Conservation (phyloP, 2,888 invertebrate genomes). For the Megamerina dolium region DNA sequence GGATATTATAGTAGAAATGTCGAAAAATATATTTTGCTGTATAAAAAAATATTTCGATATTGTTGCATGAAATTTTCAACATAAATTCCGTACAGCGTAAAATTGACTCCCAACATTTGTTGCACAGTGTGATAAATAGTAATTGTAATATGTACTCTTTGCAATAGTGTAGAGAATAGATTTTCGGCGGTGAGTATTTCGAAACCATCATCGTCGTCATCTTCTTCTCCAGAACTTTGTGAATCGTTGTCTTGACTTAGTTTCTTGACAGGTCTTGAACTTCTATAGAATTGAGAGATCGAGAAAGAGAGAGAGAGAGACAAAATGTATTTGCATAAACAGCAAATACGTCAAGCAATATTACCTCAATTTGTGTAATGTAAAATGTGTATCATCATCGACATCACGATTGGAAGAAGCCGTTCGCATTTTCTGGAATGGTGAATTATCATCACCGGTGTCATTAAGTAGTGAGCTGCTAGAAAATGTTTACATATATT, state of each 20-base stretch:
- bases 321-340: too few relatives aligned
- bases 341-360: background rate
- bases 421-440: slow-evolving; percentile 56
- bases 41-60: too few relatives aligned
- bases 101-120: too few relatives aligned
- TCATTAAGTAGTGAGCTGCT: slow-evolving; percentile 62
- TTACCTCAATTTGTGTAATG: slow-evolving; percentile 63
- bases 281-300: slow-evolving; percentile 47
- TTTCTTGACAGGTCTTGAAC: slow-evolving; percentile 64
- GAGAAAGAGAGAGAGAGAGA: too few relatives aligned
- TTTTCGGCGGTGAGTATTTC: slow-evolving; percentile 87
- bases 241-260: slow-evolving; percentile 62
- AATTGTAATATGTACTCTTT: slow-evolving; percentile 57
- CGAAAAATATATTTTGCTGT: too few relatives aligned
- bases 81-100: too few relatives aligned
- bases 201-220: slow-evolving; percentile 74
- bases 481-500: too few relatives aligned
- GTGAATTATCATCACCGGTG: slow-evolving; percentile 59
- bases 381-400: slow-evolving; percentile 55
- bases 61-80: too few relatives aligned
- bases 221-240: slow-evolving; percentile 80
- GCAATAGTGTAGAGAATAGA: slow-evolving; percentile 78
- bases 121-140: too few relatives aligned
- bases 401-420: slow-evolving; percentile 55
- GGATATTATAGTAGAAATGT: too few relatives aligned